Base-by-base conservation (phyloP, 1,140 invertebrate genomes). In the Drosophila lini region DNA sequence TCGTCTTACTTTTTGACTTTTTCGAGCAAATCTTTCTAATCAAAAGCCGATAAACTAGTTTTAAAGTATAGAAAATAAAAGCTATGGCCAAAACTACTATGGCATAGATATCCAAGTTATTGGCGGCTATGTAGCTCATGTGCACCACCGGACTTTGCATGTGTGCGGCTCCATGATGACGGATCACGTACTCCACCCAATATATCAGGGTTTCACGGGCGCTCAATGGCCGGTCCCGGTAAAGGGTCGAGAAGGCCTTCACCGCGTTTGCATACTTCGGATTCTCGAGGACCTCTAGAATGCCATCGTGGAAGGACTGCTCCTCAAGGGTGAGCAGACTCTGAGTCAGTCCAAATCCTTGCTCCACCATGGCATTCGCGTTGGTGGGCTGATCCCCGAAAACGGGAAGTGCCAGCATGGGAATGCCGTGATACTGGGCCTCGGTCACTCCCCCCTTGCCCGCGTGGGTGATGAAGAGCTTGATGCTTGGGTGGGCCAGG, bases 401-500 rank as follows among this genome's bases (percentile, higher is more conserved):
- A 3, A 91, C 58, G 0, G 94, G 94, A 16, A 94, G 74, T 34
- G 91, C 92, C 36, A 94, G 44, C 74, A 94, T 81, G 10, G 94
- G 94, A 28, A 94, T 91, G n/a, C 93, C 92, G 62, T 93, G 81
- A 74, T 92, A 93, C 52, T 93, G 77, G 19, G 93, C 91, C 77
- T 94, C 94, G 7, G 92, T 92, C 13, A 92, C 64, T 16, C 94
- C 93, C 2, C 93, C 92, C 38, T 93, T 89, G 55, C 96, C 96
- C 28, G 95, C 95, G 78, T 96, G 95, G 0, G 95, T 95, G 22
- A 97, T 94, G 79, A 97, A 96, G 0, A 94, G 93, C 76, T 93
- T 94, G 3, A 96, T 90, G 68, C 96, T 96, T 6, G 93, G 76
- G 75, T 94, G 94, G 5, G 82, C 93, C 82, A 92, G 74, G 61